Evolutionary conservation across 2,113 vertebrate species (phyloP).

Genomic region (Tachycineta bicolor): DNA sequence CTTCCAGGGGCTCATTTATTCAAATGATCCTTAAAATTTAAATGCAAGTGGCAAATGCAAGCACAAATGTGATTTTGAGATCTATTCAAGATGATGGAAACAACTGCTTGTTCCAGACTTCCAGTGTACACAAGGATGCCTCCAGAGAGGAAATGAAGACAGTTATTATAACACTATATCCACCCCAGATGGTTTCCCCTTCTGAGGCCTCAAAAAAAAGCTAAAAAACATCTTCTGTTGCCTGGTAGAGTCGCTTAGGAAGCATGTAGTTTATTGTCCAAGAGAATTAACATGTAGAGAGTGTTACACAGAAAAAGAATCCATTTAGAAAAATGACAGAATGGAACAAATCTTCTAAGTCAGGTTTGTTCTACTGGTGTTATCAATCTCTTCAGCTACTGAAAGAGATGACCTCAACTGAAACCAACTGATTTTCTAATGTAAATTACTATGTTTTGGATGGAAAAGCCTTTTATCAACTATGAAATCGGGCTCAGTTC

Average conservation of each 20-base stretch:
- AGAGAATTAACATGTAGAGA: not conserved
- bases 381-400: not conserved
- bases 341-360: not conserved
- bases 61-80: not conserved
- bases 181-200: not conserved
- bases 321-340: not conserved
- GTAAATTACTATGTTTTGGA: slow-evolving; percentile 5
- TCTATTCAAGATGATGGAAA: not conserved
- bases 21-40: not conserved
- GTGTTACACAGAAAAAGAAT: not conserved
- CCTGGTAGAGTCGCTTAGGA: not conserved
- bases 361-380: not conserved
- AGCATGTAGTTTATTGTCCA: not conserved
- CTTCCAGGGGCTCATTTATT: not conserved
- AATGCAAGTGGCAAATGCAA: not conserved
- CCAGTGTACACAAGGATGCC: not conserved
- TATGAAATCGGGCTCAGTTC: slow-evolving; percentile 1
- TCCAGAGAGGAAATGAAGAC: not conserved
- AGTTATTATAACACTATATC: not conserved
- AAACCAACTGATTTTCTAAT: not conserved
- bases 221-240: not conserved
- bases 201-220: not conserved
- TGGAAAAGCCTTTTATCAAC: not conserved
- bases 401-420: not conserved
- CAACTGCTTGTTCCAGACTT: not conserved